Evolutionary conservation across 2,797 vertebrate genomes (phyloP).

Genomic region (Muscicapa comitata): DNA sequence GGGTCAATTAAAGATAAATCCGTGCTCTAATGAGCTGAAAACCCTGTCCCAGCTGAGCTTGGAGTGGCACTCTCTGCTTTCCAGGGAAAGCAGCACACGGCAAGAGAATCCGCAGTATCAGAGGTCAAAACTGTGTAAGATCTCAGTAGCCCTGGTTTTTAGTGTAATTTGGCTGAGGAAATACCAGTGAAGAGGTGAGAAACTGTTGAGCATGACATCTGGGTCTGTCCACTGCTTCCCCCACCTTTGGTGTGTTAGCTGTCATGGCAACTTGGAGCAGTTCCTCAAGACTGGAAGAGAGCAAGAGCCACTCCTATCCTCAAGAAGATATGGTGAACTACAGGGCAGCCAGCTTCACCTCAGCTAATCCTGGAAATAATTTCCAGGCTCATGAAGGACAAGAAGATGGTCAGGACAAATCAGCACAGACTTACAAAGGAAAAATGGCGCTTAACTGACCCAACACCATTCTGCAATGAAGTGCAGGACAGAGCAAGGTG

Average conservation of each 20-base stretch:
- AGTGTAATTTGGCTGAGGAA: background rate
- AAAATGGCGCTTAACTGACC: background rate
- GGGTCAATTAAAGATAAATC: background rate
- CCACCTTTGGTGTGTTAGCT: rapidly evolving
- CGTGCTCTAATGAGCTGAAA: background rate
- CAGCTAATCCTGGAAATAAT: background rate
- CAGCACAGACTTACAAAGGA: background rate
- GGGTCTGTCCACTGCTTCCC: background rate
- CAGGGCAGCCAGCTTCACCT: background rate
- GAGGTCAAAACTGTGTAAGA: background rate
- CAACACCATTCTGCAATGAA: rapidly evolving
- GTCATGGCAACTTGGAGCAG: background rate
- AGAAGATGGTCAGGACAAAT: background rate
- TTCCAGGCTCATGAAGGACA: background rate
- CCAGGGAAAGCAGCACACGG: background rate
- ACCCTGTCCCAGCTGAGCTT: background rate
- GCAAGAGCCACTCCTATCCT: background rate
- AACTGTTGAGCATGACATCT: background rate
- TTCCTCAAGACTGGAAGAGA: background rate
- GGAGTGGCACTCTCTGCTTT: background rate
- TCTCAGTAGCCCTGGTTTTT: background rate
- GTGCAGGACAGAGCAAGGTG: background rate
- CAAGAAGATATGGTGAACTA: background rate
- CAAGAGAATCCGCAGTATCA: background rate
- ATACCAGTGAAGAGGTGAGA: background rate